Conservation (phyloP, 92 coral and sea anemone species). For the Plumapathes pennacea region DNA sequence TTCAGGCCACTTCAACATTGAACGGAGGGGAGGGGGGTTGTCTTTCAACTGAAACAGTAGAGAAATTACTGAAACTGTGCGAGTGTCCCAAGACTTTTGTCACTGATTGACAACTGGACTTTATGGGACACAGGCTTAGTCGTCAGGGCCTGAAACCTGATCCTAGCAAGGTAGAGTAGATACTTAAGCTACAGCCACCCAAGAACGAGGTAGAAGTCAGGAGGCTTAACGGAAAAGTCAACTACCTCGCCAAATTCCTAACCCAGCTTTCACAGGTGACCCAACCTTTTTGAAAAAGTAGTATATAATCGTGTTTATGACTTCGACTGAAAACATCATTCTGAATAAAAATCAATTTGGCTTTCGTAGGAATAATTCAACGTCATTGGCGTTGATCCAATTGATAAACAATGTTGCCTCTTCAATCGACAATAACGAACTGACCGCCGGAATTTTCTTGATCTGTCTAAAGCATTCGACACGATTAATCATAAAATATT, state of each 20-base stretch:
- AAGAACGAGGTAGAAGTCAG: not conserved
- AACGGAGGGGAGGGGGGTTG: no score
- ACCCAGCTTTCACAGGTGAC: conserved; percentile 2
- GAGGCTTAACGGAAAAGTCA: conserved; percentile 10
- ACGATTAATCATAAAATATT: conserved; percentile 3
- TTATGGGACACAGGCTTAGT: conserved; percentile 18
- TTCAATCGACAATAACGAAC: conserved; percentile 37
- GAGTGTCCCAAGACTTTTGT: no score
- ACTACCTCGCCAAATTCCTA: conserved; percentile 9
- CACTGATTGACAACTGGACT: no score
- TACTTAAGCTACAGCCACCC: not conserved
- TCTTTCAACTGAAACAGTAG: no score
- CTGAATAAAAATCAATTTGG: conserved; percentile 26
- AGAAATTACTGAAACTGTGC: no score
- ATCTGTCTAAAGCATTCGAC: conserved; percentile 46
- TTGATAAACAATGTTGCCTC: conserved; percentile 24
- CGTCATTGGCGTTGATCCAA: conserved; percentile 2
- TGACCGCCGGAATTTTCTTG: conserved; percentile 39
- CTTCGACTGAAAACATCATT: not conserved
- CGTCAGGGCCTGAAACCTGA: no score
- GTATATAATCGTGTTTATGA: conserved; percentile 7
- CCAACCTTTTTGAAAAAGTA: conserved; percentile 27
- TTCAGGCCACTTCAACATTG: no score
- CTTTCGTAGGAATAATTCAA: conserved; percentile 6
- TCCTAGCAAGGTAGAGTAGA: no score